Evolutionary conservation across 2,797 vertebrate genomes (phyloP), one percentile per base, ranked within the genome.

Genomic region (Arnoldichthys spilopterus): DNA sequence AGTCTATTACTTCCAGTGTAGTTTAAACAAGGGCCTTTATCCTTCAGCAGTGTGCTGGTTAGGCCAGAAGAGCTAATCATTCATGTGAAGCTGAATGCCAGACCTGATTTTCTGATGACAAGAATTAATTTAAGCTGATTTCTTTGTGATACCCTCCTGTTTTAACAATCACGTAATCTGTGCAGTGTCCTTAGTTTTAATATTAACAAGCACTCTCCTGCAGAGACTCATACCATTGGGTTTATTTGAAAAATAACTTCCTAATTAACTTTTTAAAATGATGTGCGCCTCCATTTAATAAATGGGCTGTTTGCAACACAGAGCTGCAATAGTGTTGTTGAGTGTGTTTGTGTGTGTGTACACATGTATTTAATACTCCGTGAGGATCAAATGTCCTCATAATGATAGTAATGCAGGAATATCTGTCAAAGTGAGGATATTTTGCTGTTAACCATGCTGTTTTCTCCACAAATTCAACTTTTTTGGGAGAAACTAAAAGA

Each of bases 151-250:
- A 49, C 47, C 49, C 28, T 45, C 56, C 59, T 62, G 49, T 49
- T 82, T 74, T 77, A 37, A 70, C 74, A 70, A 34, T 73, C 34
- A 32, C 26, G 28, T 40, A 45, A 40, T 61, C 63, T 47, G 59
- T 30, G 16, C 61, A 63, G 9, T 37, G 43, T 63, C 32, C 43
- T 22, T 32, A 71, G 79, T 61, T 58, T 76, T 76, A 76, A 71
- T 81, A 73, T 68, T 82, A 37, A 70, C 74, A 63, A 37, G 58
- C 47, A 45, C 56, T 70, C 67, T 56, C 32, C 64, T 28, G 34
- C 56, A 63, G 43, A 37, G 51, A 30, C 26, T 12, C 15, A 68
- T 58, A 40, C 20, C 69, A 32, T 15, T 53, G 59, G 58, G 66
- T 77, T 73, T 77, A 62, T 20, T 77, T 56, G 8, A 58, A 62